Evolutionary conservation across 2,113 vertebrate genomes (phyloP), one percentile per base, ranked within the genome.

Genomic region (Lycaon pictus): DNA sequence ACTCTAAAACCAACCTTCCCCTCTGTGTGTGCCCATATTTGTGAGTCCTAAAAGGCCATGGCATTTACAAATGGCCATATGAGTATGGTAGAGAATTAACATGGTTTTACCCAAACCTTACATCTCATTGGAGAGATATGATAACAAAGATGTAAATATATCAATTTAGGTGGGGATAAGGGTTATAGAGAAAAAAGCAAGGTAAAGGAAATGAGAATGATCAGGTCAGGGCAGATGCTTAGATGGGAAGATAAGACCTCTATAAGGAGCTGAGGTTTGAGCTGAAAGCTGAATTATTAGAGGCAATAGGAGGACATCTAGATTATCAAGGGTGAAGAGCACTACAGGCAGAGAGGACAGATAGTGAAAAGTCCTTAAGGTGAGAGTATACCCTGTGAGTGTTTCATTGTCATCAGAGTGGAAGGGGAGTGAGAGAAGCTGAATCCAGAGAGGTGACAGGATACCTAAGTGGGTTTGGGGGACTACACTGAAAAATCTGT

Each of bases 61-160:
- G 13, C 71, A 77, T 96, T 93, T 85, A 90, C 55, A 72, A 79
- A 93, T 55, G 60, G 3, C 19, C 58, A 55, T 90, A 20, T 85
- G 32, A 81, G 76, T 81, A 69, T 86, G 27, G 17, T 35, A 10
- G 35, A 55, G 65, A 90, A 85, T 94, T 9, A 76, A 86, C 27
- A 43, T 85, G 6, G 58, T 62, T 96, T 95, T 65, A 51, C 13
- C 90, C 4, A 76, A n/a, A 81, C 23, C 22, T 89, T 95, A 90
- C 5, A 69, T 27, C 22, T 32, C 35, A 17, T 53, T 62, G 17
- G 32, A 10, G 48, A 93, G 20, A 32, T 58, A 63, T 15, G 22
- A 43, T 77, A 88, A 92, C 8, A 17, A 86, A 56, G 25, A 79
- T 80, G 19, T 85, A 90, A 88, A 74, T 88, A 22, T 77, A 94